Evolutionary conservation across 2,888 invertebrate genomes (phyloP), one percentile per base, ranked within the genome.

Genomic region (Frankliniella intonsa): DNA sequence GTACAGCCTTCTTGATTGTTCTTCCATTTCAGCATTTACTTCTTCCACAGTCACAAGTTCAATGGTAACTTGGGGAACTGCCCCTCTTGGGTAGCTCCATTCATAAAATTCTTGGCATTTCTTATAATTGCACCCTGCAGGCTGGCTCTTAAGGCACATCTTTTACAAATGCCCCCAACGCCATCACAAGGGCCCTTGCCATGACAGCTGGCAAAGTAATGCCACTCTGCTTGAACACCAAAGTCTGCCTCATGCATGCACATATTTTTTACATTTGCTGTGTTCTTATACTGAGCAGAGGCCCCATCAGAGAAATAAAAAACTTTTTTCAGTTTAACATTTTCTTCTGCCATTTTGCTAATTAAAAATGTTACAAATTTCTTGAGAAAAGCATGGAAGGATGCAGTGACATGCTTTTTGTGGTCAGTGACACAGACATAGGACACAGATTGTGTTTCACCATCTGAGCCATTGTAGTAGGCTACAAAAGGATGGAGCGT

Each of bases 391-490:
- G 82, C 62, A 51, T 84, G 55, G 8, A 85, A 83, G 79, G 84
- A 83, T 82, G 83, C 80, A 22, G 84, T 79, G 82, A 85, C 84
- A 83, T 85, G 85, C 17, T 51, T 83, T 8, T 82, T 79, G 80
- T 82, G 83, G 81, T 85, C 85, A 17, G 85, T 84, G 22, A 85
- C 84, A 9, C 84, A 83, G 12, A 83, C 84, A 27, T 85, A 82
- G 82, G 84, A 85, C 65, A 49, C 76, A 80, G 84, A 83, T 79
- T 65, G 51, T 55, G 84, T 38, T 50, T 83, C 81, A 51, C 81
- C 50, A 81, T 84, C 38, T 55, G 69, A 12, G 51, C 12, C 38
- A 80, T 83, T 83, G 80, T 83, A 84, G 83, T 85, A 84, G 22
- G 84, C 80, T 11, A 84, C 84, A 9, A 84, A 82, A 22, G 85